Percentiles rank a stretch among this genome's conserved stretches.
phyloP scores from a whole-genome alignment of 2,888 invertebrate species.

The Dasypogon diadema region DNA sequence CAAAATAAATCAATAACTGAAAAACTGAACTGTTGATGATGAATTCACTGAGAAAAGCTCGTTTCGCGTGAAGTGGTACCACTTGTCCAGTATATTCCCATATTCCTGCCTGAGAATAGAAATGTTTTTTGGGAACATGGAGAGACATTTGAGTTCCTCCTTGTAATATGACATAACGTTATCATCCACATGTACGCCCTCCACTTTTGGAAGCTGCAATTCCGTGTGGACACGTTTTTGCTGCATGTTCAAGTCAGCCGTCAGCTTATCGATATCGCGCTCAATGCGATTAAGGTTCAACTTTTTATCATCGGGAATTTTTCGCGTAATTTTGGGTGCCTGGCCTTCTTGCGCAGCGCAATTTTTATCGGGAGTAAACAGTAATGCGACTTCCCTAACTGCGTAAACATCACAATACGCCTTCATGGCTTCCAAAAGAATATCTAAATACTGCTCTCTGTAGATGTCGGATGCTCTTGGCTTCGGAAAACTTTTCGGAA shows the following conservation, averaged over 20 bases:
- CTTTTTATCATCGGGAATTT: not conserved
- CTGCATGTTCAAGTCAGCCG: constrained; percentile 58
- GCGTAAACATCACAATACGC: constrained; percentile 63
- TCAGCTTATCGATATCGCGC: constrained; percentile 57
- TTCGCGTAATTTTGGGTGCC: not conserved
- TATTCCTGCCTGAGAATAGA: constrained; percentile 54
- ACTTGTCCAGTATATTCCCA: constrained; percentile 57
- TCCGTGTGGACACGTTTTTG: constrained; percentile 59
- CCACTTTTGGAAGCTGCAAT: constrained; percentile 60
- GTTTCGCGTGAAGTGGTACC: constrained; percentile 58
- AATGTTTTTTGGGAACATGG: constrained; percentile 58
- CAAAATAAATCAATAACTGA: too few species aligned
- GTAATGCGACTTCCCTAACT: constrained; percentile 57
- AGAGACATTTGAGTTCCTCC: constrained; percentile 60
- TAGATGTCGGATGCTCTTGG: constrained; percentile 41
- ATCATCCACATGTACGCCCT: constrained; percentile 60
- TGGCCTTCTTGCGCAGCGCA: not conserved
- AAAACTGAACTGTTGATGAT: too few species aligned
- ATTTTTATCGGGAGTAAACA: not conserved
- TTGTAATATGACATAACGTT: constrained; percentile 59
- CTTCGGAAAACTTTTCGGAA: constrained; percentile 57
- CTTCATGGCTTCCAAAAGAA: constrained; percentile 61
- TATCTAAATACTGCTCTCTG: constrained; percentile 62
- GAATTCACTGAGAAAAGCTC: too few species aligned
- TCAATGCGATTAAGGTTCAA: constrained; percentile 59